These are phyloP conservation scores for Tamias sibiricus DNA, from an alignment of 2,113 vertebrate species.

Conservation along the genomic window DNA sequence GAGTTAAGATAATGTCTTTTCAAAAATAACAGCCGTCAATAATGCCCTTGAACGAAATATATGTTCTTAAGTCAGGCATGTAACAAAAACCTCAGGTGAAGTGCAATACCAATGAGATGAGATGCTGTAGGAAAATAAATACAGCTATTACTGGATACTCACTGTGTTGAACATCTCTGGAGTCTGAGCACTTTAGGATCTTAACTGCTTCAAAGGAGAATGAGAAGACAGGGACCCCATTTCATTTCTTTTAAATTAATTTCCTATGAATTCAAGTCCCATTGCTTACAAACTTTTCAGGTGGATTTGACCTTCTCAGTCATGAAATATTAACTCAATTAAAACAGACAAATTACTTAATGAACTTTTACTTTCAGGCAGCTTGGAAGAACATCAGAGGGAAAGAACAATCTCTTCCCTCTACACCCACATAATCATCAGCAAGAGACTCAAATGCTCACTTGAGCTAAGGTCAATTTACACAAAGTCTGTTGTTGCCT, in stretches of 20 bases:
- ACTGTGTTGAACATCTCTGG: neutral
- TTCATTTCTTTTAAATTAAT: constrained; percentile 34
- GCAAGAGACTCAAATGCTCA: constrained; percentile 36
- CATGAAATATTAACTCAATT: constrained; percentile 42
- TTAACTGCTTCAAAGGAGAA: neutral
- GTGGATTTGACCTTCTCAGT: constrained; percentile 57
- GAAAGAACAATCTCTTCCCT: neutral
- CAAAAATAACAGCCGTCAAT: neutral
- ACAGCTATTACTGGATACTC: neutral
- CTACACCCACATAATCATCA: neutral
- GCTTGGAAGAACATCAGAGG: neutral
- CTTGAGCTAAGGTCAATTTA: constrained; percentile 54
- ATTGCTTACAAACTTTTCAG: constrained; percentile 56
- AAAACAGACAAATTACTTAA: constrained; percentile 65
- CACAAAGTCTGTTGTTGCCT: constrained; percentile 58
- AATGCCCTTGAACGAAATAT: neutral
- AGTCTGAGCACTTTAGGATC: neutral
- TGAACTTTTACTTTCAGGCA: constrained; percentile 58
- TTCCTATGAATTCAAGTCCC: constrained; percentile 49
- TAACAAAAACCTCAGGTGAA: no score
- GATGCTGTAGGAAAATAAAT: neutral
- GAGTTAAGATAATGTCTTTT: neutral
- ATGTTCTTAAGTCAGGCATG: neutral
- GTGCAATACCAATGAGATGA: neutral
- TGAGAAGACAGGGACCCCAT: neutral